These are phyloP conservation scores for Frankliniella intonsa DNA, from an alignment of 2,888 invertebrate genomes.

Conservation along the genomic window DNA sequence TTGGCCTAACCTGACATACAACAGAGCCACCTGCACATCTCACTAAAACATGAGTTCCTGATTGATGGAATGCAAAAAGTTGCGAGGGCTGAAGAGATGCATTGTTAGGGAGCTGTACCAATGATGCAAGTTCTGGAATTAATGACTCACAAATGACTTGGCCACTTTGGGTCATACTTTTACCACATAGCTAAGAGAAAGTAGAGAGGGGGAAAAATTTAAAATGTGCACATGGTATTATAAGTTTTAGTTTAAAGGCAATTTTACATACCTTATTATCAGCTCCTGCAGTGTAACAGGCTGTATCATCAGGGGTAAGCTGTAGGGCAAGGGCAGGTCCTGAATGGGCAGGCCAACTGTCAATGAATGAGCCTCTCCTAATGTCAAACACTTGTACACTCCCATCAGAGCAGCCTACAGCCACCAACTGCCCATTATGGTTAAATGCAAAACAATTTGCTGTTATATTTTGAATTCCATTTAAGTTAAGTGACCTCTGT, in stretches of 20 bases:
- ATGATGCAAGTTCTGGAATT: constrained; percentile 41
- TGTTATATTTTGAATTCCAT: constrained; percentile 44
- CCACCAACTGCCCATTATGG: constrained; percentile 56
- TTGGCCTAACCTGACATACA: constrained; percentile 46
- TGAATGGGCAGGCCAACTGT: constrained; percentile 53
- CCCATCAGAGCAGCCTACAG: constrained; percentile 57
- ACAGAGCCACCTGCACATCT: constrained; percentile 46
- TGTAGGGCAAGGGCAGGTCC: constrained; percentile 53
- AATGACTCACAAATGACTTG: constrained; percentile 44
- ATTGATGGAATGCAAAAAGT: constrained; percentile 48
- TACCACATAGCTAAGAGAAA: constrained; percentile 41
- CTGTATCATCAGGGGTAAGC: constrained; percentile 53
- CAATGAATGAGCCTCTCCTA: constrained; percentile 52
- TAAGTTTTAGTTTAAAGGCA: background rate
- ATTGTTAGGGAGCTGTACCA: constrained; percentile 10
- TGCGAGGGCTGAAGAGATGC: constrained; percentile 45
- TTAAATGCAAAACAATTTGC: constrained; percentile 55
- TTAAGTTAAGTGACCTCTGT: constrained; percentile 35
- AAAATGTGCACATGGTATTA: background rate
- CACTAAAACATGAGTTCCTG: constrained; percentile 48
- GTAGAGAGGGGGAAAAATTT: background rate
- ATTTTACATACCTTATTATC: constrained; percentile 51
- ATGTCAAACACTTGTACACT: constrained; percentile 54
- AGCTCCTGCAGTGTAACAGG: constrained; percentile 54
- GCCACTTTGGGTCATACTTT: constrained; percentile 47